A percentile compares a stretch with the other conserved stretches of the same genome.
These are phyloP conservation scores for Limulus polyphemus DNA, from an alignment of 2,888 invertebrate genomes.

Conservation along the genomic window DNA sequence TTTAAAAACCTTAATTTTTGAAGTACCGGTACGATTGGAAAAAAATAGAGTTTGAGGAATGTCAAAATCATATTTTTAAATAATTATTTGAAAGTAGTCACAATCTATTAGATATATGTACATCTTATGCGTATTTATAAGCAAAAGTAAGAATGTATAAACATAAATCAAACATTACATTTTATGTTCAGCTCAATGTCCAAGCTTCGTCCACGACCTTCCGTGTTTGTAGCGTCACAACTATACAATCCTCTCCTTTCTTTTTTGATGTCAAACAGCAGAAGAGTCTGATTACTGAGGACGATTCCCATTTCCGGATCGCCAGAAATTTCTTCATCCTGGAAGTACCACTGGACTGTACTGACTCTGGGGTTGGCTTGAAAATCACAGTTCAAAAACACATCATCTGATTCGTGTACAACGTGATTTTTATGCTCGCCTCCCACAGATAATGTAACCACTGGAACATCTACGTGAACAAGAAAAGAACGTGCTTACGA, in stretches of 20 bases:
- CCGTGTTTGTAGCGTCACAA: constrained; percentile 76
- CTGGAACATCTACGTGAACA: too few relatives aligned
- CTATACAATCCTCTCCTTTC: constrained; percentile 78
- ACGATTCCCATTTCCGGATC: constrained; percentile 73
- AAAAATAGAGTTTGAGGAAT: too few relatives aligned
- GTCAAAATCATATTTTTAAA: too few relatives aligned
- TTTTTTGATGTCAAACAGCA: constrained; percentile 73
- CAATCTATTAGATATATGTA: too few relatives aligned
- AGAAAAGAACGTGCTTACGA: too few relatives aligned
- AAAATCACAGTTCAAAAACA: constrained; percentile 83
- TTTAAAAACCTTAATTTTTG: too few relatives aligned
- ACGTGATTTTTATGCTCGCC: too few relatives aligned
- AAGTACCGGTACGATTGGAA: too few relatives aligned
- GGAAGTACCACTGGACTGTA: constrained; percentile 30
- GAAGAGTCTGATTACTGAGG: constrained; percentile 78
- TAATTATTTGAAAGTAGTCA: too few relatives aligned
- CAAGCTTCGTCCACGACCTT: constrained; percentile 74
- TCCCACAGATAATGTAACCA: too few relatives aligned
- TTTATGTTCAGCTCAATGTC: constrained; percentile 70
- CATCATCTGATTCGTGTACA: constrained; percentile 45
- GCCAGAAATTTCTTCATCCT: constrained; percentile 64
- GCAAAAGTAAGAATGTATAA: too few relatives aligned
- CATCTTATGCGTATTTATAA: too few relatives aligned
- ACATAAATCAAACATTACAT: constrained; percentile 46
- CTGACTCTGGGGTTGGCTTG: constrained; percentile 65